These are phyloP conservation scores for Sporophila hypoxantha DNA, from an alignment of 2,113 vertebrate genomes.

Conservation along the genomic window DNA sequence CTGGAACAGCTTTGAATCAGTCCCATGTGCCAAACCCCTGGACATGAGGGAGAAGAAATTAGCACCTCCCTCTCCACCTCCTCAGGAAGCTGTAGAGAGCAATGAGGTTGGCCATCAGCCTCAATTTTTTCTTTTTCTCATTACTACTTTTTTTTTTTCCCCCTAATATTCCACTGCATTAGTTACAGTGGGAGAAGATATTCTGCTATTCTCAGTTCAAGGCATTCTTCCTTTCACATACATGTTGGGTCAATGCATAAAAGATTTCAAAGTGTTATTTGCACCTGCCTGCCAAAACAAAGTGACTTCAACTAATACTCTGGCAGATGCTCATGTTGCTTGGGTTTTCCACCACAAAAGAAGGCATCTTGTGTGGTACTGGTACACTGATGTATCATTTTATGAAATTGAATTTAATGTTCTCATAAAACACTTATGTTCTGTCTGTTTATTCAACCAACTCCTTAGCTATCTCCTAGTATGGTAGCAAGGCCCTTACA, in stretches of 20 bases:
- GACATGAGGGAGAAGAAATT: neutral
- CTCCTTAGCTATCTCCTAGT: neutral
- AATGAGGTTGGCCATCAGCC: neutral
- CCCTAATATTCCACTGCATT: neutral
- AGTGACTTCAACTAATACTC: neutral
- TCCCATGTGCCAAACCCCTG: fast-evolving
- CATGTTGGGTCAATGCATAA: neutral
- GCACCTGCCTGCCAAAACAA: neutral
- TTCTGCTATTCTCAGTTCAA: neutral
- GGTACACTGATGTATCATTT: neutral
- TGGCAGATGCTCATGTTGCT: neutral
- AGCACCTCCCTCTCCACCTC: neutral
- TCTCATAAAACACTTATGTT: neutral
- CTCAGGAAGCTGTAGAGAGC: neutral
- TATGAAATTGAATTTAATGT: neutral
- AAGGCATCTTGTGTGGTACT: neutral
- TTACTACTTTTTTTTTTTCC: no score
- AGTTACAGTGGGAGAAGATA: neutral
- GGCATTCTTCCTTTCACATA: neutral
- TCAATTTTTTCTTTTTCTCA: neutral
- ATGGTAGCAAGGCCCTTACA: neutral
- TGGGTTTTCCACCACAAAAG: neutral
- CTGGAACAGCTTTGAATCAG: neutral
- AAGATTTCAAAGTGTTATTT: neutral
- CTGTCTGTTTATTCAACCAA: neutral